A percentile compares a stretch with the other conserved stretches of the same genome.
Conservation (phyloP, 2,888 invertebrate genomes). For the Dolichomitus sp. region DNA sequence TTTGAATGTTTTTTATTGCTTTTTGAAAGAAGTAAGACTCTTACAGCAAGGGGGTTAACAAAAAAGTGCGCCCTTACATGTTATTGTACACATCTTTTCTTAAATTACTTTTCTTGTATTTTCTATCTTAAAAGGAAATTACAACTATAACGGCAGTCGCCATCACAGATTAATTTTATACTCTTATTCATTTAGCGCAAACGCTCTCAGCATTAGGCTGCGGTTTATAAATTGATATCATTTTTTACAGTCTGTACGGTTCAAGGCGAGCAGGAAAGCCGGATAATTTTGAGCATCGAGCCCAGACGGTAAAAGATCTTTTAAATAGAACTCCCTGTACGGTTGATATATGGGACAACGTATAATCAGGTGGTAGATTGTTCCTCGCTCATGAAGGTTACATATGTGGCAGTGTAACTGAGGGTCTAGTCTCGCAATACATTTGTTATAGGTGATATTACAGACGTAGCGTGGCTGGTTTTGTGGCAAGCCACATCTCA, state of each 20-base stretch:
- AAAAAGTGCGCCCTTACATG: too few species aligned
- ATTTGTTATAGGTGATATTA: too few species aligned
- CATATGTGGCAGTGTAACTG: too few species aligned
- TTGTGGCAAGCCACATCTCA: too few species aligned
- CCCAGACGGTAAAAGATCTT: background rate
- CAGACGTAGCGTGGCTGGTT: too few species aligned
- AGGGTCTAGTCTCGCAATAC: too few species aligned
- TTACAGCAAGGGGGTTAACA: too few species aligned
- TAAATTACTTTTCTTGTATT: too few species aligned
- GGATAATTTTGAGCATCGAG: background rate
- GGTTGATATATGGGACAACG: conserved; percentile 18
- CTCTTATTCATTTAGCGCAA: conserved; percentile 3
- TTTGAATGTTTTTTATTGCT: conserved; percentile 21
- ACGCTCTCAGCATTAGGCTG: conserved; percentile 7
- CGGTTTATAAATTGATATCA: background rate
- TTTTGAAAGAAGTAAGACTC: background rate
- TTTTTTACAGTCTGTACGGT: background rate
- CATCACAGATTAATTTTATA: too few species aligned
- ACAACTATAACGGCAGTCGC: too few species aligned
- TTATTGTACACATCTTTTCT: too few species aligned
- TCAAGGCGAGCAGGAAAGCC: background rate
- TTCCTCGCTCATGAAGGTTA: background rate
- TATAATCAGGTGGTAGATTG: conserved; percentile 5
- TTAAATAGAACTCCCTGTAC: background rate
- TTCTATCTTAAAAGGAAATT: too few species aligned